phyloP scores from a whole-genome alignment of 2,888 invertebrate species.

The Bellardia bayeri region DNA sequence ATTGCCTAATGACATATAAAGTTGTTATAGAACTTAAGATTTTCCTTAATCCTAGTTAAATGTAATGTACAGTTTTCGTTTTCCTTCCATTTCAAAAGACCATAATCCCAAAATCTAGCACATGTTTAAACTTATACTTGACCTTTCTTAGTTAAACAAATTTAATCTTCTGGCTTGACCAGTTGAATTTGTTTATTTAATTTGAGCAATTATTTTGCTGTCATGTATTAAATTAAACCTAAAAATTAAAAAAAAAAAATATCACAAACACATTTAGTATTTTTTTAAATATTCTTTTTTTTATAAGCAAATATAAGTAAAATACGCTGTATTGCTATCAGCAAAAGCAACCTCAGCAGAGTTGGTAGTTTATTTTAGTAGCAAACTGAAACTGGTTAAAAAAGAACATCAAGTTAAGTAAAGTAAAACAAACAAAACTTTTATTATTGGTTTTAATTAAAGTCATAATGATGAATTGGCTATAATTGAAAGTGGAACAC shows the following conservation, averaged over 20 bases:
- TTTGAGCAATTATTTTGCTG: not conserved
- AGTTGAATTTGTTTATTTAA: not conserved
- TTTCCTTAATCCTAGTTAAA: no score
- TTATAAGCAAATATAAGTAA: no score
- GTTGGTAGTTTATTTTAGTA: constrained; percentile 1
- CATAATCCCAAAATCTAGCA: no score
- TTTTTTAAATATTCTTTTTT: not conserved
- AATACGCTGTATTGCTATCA: not conserved
- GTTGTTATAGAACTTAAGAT: no score
- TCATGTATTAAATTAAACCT: not conserved
- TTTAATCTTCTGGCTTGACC: no score
- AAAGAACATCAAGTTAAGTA: constrained; percentile 17
- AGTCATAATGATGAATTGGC: constrained; percentile 56
- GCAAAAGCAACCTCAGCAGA: constrained; percentile 14
- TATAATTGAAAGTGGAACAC: constrained; percentile 28
- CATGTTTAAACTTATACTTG: no score
- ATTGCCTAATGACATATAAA: no score
- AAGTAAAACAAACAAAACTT: constrained; percentile 20
- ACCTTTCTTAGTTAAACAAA: no score
- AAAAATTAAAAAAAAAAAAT: not conserved
- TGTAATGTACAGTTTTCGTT: no score
- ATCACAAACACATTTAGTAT: not conserved
- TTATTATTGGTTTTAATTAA: constrained; percentile 45
- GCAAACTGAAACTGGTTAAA: constrained; percentile 4
- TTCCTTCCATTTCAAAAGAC: no score